These are phyloP conservation scores for Coleophora flavipennella DNA, from an alignment of 2,888 invertebrate genomes.

Conservation along the genomic window DNA sequence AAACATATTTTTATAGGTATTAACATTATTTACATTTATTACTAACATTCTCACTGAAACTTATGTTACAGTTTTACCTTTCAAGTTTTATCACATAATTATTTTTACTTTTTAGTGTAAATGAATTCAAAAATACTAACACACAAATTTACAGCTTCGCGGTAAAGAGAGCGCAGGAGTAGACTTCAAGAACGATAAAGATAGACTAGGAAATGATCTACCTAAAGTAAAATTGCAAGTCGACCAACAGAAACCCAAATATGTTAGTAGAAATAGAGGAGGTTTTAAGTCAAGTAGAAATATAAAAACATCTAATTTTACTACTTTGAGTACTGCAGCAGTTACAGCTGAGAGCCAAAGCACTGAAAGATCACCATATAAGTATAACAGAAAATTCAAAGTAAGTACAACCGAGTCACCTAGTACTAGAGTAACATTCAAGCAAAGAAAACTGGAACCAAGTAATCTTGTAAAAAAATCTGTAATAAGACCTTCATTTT, in stretches of 20 bases:
- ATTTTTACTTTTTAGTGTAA: too few species aligned
- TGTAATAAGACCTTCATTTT: constrained; percentile 36
- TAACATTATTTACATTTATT: too few species aligned
- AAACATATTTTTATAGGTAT: neutral
- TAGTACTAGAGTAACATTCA: constrained; percentile 23
- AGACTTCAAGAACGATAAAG: constrained; percentile 11
- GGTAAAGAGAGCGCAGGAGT: constrained; percentile 34
- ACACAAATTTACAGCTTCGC: constrained; percentile 42
- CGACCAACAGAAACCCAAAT: constrained; percentile 30
- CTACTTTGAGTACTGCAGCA: constrained; percentile 26
- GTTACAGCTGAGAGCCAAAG: constrained; percentile 15
- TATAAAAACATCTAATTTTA: constrained; percentile 35
- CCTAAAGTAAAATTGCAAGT: constrained; percentile 21
- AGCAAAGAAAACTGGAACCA: constrained; percentile 29
- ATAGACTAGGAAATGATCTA: constrained; percentile 22
- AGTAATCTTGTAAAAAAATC: constrained; percentile 35
- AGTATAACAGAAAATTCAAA: constrained; percentile 55
- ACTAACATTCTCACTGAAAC: neutral
- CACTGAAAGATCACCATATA: constrained; percentile 35
- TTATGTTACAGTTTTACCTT: neutral
- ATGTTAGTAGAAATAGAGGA: constrained; percentile 31
- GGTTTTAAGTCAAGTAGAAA: constrained; percentile 35
- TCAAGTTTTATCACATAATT: too few species aligned
- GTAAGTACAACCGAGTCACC: constrained; percentile 33
- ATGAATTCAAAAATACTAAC: neutral